These are phyloP conservation scores for Cairina moschata DNA, from an alignment of 2,113 vertebrate species.

Conservation along the genomic window DNA sequence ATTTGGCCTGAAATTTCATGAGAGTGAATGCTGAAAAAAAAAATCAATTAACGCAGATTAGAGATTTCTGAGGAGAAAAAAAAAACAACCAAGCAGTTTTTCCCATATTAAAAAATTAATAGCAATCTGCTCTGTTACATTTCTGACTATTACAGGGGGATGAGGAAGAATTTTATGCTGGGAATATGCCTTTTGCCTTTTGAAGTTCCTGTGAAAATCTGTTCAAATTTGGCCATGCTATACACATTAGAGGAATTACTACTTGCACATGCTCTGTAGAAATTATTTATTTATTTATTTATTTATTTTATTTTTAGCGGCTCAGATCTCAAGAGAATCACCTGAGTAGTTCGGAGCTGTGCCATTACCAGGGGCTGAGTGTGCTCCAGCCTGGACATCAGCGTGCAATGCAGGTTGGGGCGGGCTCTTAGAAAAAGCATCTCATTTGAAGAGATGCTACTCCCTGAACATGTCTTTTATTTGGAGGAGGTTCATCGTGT, in stretches of 20 bases:
- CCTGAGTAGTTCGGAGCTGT: conserved; percentile 30
- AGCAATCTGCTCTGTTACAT: conserved; percentile 1
- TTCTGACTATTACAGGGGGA: not conserved
- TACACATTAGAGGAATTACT: conserved; percentile 16
- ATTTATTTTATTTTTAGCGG: not conserved
- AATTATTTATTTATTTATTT: not conserved
- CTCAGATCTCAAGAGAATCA: conserved; percentile 11
- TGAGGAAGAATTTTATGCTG: not conserved
- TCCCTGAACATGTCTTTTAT: not conserved
- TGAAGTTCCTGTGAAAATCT: conserved; percentile 44
- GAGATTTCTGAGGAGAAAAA: not conserved
- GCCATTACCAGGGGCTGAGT: not conserved
- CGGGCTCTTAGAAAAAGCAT: not conserved
- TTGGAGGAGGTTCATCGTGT: not conserved
- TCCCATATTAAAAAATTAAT: not conserved
- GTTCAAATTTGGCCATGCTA: not conserved
- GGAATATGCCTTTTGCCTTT: conserved; percentile 21
- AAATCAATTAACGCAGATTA: not conserved
- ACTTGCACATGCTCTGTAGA: conserved; percentile 15
- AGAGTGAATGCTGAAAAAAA: not conserved
- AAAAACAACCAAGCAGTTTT: not conserved
- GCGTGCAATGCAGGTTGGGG: not conserved
- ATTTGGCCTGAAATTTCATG: not conserved
- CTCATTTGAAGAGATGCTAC: not conserved
- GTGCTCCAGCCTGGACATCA: not conserved